A percentile compares a stretch with the other conserved stretches of the same genome.
Evolutionary conservation across 2,113 vertebrate genomes (phyloP).

Genomic region (Zapus hudsonius): DNA sequence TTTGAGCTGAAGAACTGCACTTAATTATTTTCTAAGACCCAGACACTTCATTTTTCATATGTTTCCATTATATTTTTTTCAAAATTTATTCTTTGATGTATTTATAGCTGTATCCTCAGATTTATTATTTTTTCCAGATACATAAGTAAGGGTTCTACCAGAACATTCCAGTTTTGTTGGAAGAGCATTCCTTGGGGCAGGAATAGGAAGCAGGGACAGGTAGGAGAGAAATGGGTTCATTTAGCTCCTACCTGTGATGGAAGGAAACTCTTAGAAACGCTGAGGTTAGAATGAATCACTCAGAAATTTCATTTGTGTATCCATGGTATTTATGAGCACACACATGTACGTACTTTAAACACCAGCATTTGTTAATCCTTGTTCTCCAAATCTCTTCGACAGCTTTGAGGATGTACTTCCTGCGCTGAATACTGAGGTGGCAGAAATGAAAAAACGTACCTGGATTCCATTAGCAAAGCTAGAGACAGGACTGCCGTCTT

Average conservation of each 20-base stretch:
- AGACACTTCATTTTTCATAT: slow-evolving; percentile 31
- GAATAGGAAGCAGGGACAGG: not conserved
- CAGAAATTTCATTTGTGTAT: not conserved
- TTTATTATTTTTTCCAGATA: slow-evolving; percentile 34
- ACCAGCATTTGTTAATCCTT: not conserved
- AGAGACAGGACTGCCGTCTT: slow-evolving; percentile 95
- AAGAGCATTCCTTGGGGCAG: not conserved
- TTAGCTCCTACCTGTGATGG: not conserved
- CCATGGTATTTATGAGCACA: not conserved
- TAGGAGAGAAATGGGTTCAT: not conserved
- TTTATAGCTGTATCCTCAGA: not conserved
- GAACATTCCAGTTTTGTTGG: not conserved
- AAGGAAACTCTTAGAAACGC: not conserved
- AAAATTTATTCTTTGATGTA: not conserved
- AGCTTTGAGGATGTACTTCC: not conserved
- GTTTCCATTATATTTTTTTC: not conserved
- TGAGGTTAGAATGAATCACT: not conserved
- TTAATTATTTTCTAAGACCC: not conserved
- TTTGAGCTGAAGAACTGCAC: not conserved
- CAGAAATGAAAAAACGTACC: slow-evolving; percentile 81
- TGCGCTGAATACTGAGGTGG: not conserved
- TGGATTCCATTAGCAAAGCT: slow-evolving; percentile 92
- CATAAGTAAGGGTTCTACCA: slow-evolving; percentile 28
- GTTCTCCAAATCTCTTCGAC: not conserved
- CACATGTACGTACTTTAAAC: not conserved